Conservation (phyloP, 1,140 invertebrate species). For the Phthorimaea operculella region DNA sequence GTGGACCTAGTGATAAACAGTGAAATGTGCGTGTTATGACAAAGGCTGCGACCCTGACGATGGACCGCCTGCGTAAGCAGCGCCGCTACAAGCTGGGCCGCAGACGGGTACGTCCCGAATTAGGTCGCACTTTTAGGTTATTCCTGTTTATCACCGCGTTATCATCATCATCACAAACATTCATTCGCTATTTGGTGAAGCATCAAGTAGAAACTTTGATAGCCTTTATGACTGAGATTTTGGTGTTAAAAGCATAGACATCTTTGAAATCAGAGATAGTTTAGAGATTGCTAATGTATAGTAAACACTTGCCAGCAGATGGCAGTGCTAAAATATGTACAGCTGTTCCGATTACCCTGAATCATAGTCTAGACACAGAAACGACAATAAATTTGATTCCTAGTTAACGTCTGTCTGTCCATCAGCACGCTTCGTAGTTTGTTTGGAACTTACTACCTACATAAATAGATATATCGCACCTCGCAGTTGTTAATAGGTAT, state of each 20-base stretch:
- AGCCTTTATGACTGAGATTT: neutral
- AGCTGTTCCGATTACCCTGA: neutral
- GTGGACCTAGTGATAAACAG: conserved; percentile 29
- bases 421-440: too few species aligned
- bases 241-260: neutral
- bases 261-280: neutral
- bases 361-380: too few species aligned
- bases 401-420: too few species aligned
- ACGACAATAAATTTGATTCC: too few species aligned
- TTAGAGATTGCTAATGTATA: neutral
- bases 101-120: conserved; percentile 31
- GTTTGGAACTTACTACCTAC: too few species aligned
- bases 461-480: too few species aligned
- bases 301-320: neutral
- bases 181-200: too few species aligned
- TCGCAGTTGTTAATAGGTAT: too few species aligned
- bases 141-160: neutral
- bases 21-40: conserved; percentile 55
- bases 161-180: too few species aligned
- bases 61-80: conserved; percentile 44
- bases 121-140: conserved; percentile 3
- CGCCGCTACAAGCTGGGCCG: conserved; percentile 24
- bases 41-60: conserved; percentile 29
- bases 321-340: neutral
- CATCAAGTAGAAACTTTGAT: too few species aligned